A percentile compares a stretch with the other conserved stretches of the same genome.
These are phyloP conservation scores for Staurois parvus DNA, from an alignment of 2,797 vertebrate genomes.

Conservation along the genomic window DNA sequence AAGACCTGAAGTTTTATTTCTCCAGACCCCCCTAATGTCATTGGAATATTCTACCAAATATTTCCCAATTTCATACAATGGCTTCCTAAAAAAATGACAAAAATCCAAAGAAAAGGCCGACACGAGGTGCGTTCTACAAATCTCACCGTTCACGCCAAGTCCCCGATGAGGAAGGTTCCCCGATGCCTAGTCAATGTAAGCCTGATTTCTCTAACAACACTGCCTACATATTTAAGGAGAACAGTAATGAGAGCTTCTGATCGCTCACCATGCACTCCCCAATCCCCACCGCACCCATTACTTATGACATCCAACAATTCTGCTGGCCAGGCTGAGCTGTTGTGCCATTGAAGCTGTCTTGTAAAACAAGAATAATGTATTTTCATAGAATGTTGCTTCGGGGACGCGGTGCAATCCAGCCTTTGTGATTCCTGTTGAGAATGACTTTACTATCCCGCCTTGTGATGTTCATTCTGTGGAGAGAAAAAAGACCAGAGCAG, in stretches of 20 bases:
- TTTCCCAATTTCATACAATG: too few species aligned
- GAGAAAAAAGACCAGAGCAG: background rate
- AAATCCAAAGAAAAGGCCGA: too few species aligned
- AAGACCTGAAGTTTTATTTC: too few species aligned
- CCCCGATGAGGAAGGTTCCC: background rate
- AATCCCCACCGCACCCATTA: slow-evolving; percentile 50
- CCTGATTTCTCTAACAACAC: background rate
- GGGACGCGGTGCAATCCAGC: slow-evolving; percentile 22
- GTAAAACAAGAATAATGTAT: slow-evolving; percentile 52
- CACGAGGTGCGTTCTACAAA: background rate
- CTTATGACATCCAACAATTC: slow-evolving; percentile 14
- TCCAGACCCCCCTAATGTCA: too few species aligned
- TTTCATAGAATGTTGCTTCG: slow-evolving; percentile 38
- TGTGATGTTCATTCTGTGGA: slow-evolving; percentile 22
- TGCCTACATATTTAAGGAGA: slow-evolving; percentile 24
- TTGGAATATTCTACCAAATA: too few species aligned
- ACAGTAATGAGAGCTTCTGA: slow-evolving; percentile 36
- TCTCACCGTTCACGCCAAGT: background rate
- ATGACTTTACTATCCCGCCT: slow-evolving; percentile 15
- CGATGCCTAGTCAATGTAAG: background rate
- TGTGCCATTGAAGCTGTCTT: slow-evolving; percentile 38
- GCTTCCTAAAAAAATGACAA: too few species aligned
- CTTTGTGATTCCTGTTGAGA: slow-evolving; percentile 30
- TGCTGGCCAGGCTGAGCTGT: slow-evolving; percentile 9
- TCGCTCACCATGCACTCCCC: background rate